Evolutionary conservation across 2,888 invertebrate species (phyloP).

Genomic region (Meiosimyza decipiens): DNA sequence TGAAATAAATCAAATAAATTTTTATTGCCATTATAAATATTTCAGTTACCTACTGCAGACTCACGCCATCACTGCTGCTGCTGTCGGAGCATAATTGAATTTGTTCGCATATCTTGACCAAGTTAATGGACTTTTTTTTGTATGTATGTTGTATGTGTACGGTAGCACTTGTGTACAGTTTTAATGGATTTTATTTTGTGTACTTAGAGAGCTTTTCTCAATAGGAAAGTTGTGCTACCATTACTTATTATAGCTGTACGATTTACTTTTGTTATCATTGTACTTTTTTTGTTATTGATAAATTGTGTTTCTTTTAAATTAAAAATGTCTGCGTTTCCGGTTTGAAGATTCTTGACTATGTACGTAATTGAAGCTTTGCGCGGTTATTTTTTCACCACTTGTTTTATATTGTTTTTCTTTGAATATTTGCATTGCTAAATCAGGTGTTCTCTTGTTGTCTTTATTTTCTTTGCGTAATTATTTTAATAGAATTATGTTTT

Average conservation of each 20-base stretch:
- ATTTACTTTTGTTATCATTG: background rate
- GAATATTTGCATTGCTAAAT: too few relatives aligned
- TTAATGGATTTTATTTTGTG: slow-evolving; percentile 37
- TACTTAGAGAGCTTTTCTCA: slow-evolving; percentile 19
- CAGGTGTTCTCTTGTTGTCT: too few relatives aligned
- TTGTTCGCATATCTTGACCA: slow-evolving; percentile 30
- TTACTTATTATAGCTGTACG: background rate
- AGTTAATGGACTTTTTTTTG: slow-evolving; percentile 33
- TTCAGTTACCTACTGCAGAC: slow-evolving; percentile 27
- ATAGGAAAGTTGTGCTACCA: background rate
- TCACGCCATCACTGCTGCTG: slow-evolving; percentile 1
- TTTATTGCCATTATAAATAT: slow-evolving; percentile 37
- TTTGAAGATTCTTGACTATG: background rate
- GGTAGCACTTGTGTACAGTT: background rate
- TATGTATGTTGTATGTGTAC: background rate
- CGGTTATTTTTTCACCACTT: too few relatives aligned
- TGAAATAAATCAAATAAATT: slow-evolving; percentile 43
- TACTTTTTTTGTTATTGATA: slow-evolving; percentile 27
- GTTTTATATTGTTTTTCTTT: too few relatives aligned
- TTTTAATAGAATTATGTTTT: too few relatives aligned
- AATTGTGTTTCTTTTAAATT: slow-evolving; percentile 18
- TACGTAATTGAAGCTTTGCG: too few relatives aligned
- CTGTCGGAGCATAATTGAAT: slow-evolving; percentile 38
- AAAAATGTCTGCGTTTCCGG: slow-evolving; percentile 23
- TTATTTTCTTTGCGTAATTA: too few relatives aligned